A percentile compares a stretch with the other conserved stretches of the same genome.
Evolutionary conservation across 30 jellyfish, hydroid and myxozoan species (phyloP).

Genomic region (Mastigias papua): DNA sequence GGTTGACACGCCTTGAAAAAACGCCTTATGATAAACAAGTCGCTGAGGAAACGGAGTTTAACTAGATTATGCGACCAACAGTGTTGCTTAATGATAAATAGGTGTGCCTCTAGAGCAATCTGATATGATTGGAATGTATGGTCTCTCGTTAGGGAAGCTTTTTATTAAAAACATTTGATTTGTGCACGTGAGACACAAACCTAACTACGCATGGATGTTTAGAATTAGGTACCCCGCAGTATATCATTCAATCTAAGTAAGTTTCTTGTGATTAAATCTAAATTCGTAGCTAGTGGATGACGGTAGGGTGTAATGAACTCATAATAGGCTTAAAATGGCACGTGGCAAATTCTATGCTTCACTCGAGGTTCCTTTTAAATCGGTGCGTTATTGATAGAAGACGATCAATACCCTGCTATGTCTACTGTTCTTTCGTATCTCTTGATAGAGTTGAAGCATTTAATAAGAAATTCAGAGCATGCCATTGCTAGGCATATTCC

Average conservation of each 20-base stretch:
- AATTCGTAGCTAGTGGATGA: constrained; percentile 11
- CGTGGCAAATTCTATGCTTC: constrained; percentile 30
- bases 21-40: no score
- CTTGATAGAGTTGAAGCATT: neutral
- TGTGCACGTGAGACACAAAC: neutral
- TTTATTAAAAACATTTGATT: neutral
- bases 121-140: neutral
- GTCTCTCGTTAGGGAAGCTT: neutral
- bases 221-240: neutral
- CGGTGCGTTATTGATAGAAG: neutral
- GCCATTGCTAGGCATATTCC: neutral
- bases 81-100: no score
- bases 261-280: neutral
- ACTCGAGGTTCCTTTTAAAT: neutral
- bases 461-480: neutral
- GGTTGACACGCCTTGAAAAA: no score
- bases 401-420: neutral
- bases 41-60: no score
- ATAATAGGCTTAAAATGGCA: constrained; percentile 9
- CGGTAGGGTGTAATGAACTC: neutral
- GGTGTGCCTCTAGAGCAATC: neutral
- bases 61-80: no score
- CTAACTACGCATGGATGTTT: neutral
- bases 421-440: neutral
- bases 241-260: neutral